Percentiles rank a stretch among this genome's conserved stretches.
These are phyloP conservation scores for Micronisus gabar DNA, from an alignment of 2,113 vertebrate species.

Conservation along the genomic window DNA sequence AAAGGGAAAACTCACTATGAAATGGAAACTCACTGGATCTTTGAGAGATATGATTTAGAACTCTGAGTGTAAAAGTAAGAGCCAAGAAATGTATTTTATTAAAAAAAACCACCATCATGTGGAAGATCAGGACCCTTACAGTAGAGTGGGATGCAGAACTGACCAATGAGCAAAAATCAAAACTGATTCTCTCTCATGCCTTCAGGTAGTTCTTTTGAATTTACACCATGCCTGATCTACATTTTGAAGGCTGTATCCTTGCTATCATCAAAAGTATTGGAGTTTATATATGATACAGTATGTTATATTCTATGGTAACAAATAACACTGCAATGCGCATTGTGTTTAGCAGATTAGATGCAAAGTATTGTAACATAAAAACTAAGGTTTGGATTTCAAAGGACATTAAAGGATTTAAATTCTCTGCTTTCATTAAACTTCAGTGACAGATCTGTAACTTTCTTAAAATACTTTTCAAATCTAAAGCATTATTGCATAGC, in stretches of 20 bases:
- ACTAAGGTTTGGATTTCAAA: background rate
- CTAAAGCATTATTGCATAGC: background rate
- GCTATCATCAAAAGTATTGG: background rate
- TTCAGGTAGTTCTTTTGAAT: background rate
- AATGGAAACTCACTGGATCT: background rate
- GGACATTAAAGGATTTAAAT: background rate
- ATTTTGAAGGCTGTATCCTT: background rate
- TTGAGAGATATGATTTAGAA: background rate
- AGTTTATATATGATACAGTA: background rate
- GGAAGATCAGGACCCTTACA: background rate
- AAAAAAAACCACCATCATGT: background rate
- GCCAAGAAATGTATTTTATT: background rate
- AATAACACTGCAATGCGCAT: background rate
- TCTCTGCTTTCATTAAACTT: background rate
- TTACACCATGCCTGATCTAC: background rate
- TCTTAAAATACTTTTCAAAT: background rate
- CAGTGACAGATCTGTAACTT: background rate
- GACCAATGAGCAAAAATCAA: background rate
- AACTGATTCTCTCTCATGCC: background rate
- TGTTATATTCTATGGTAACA: background rate
- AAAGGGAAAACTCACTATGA: background rate
- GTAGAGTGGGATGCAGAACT: background rate
- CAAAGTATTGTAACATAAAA: background rate
- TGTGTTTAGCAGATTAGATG: background rate
- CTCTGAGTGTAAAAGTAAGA: background rate